A percentile compares a stretch with the other conserved stretches of the same genome.
Conservation (phyloP, 2,797 vertebrate species). For the Synaphobranchus kaupii region DNA sequence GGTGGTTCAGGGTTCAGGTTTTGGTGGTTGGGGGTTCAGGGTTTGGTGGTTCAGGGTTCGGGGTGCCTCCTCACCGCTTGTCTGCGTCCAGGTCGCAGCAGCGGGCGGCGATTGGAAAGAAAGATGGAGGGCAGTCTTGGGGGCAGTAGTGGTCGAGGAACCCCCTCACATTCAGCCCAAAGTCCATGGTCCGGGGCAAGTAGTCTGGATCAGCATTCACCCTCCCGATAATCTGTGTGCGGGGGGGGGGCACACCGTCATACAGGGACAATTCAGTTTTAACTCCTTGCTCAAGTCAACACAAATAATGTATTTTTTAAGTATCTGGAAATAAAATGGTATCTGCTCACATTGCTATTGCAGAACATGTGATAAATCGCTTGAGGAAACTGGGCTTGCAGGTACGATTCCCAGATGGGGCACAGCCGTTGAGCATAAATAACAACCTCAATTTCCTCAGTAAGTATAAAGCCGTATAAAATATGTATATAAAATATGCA, state of each 20-base stretch:
- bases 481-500: not conserved
- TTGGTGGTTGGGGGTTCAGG: not conserved
- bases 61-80: slow-evolving; percentile 74
- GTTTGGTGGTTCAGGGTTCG: not conserved
- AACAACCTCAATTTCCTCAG: not conserved
- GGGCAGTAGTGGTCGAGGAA: slow-evolving; percentile 87
- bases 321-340: not conserved
- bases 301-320: not conserved
- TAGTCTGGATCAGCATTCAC: slow-evolving; percentile 94
- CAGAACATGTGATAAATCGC: not conserved
- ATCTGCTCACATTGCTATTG: not conserved
- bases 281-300: not conserved
- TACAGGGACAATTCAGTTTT: not conserved
- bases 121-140: slow-evolving; percentile 79
- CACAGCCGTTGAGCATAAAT: not conserved
- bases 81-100: slow-evolving; percentile 92
- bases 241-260: not conserved
- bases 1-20: not conserved
- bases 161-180: slow-evolving; percentile 84
- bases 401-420: not conserved
- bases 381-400: not conserved
- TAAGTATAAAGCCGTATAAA: not conserved
- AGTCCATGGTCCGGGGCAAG: slow-evolving; percentile 90
- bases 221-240: slow-evolving; percentile 86
- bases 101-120: slow-evolving; percentile 85